Evolutionary conservation across 2,888 invertebrate species (phyloP), one percentile per base, ranked within the genome.

Genomic region (Orchestes rusci): DNA sequence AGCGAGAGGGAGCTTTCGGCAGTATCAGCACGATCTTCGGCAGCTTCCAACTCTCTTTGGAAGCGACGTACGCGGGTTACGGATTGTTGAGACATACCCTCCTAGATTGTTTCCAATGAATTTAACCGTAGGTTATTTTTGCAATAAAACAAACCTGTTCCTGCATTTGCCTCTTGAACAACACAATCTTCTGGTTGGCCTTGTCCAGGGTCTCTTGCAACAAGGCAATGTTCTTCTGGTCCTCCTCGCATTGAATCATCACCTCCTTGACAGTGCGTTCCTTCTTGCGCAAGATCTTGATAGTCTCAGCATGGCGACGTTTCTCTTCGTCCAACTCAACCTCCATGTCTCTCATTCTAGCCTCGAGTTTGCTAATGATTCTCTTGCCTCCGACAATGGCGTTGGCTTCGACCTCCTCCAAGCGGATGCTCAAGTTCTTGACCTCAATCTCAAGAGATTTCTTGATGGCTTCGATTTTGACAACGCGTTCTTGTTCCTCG

Each of bases 241-340:
- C 95, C 70, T 96, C 95, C 71, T 95, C 95, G 65, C 89, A 86
- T 70, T 92, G 91, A 61, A 94, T 84, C 73, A 93, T 81, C 55
- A 95, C 83, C 72, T 95, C 95, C 78, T 96, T 95, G 66, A 95
- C 84, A 64, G 84, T 82, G 64, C 94, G 90, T 70, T 96, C 95
- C 83, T 96, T 96, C 81, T 96, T 96, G 73, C 95, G 88, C 66
- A 95, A 77, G 70, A 94, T 92, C 79, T 94, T 94, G 70, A 94
- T 90, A 63, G 94, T 93, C 73, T 96, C 95, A 58, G 92, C 85
- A 73, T 96, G 95, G 68, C 94, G 84, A 69, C 94, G 85, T 77
- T 92, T 93, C 73, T 96, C 95, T 71, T 94, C 95, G 66, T 96
- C 95, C 57, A 91, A 72, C 71, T 94, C 94, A 59, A 92, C 75